phyloP scores from a whole-genome alignment of 2,797 vertebrate species.

The Gymnopithys bicolor region DNA sequence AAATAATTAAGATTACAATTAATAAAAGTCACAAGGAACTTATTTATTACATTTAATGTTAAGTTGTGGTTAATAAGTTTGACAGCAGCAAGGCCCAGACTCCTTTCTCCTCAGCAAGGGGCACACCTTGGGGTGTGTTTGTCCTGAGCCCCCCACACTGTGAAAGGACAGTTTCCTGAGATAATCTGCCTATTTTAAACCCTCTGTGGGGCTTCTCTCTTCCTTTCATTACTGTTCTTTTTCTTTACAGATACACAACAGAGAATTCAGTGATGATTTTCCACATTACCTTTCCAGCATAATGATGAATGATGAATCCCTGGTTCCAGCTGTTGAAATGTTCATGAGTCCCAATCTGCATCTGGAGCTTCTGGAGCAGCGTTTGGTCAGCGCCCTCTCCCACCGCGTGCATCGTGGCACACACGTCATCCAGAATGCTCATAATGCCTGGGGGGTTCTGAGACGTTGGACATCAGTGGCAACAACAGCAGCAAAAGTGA shows the following conservation, averaged over 20 bases:
- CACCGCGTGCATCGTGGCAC: slow-evolving; percentile 98
- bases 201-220: background rate
- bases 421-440: slow-evolving; percentile 97
- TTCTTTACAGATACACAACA: background rate
- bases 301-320: slow-evolving; percentile 98
- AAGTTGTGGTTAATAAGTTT: background rate
- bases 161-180: background rate
- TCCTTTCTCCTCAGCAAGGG: background rate
- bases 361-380: slow-evolving; percentile 94
- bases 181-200: background rate
- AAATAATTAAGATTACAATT: background rate
- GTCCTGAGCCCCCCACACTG: background rate
- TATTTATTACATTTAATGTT: background rate
- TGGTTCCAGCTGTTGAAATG: slow-evolving; percentile 99
- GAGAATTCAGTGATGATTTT: background rate
- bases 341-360: slow-evolving; percentile 94
- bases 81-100: background rate
- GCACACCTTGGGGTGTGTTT: background rate
- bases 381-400: slow-evolving; percentile 97
- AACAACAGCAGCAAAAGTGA: background rate
- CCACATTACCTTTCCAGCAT: slow-evolving; percentile 91
- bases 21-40: background rate
- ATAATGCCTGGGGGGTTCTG: slow-evolving; percentile 97
- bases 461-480: background rate
- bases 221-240: background rate